Evolutionary conservation across 2,797 vertebrate species (phyloP).

Genomic region (Hydrolagus colliei): DNA sequence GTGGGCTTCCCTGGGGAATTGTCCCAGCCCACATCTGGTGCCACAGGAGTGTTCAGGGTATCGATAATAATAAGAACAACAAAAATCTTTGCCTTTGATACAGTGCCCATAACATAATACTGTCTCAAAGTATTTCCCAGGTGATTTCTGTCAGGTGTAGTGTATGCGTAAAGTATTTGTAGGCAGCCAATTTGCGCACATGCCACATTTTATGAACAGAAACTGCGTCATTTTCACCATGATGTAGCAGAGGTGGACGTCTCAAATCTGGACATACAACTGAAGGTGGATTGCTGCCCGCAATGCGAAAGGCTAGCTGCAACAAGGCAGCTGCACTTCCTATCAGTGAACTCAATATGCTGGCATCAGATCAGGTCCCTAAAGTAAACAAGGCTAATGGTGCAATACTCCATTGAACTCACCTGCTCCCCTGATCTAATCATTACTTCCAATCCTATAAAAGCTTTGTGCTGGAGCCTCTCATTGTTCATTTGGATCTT

Average conservation of each 20-base stretch:
- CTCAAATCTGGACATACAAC: neutral
- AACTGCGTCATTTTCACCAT: neutral
- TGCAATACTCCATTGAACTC: conserved; percentile 11
- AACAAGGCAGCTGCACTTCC: neutral
- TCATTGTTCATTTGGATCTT: conserved; percentile 23
- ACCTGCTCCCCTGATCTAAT: conserved; percentile 13
- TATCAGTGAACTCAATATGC: neutral
- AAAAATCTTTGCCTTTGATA: too few relatives aligned
- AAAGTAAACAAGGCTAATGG: conserved; percentile 12
- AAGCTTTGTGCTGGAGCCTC: neutral
- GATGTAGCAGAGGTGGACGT: neutral
- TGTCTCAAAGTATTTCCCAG: too few relatives aligned
- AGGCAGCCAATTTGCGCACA: neutral
- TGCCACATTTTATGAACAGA: neutral
- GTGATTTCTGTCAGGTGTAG: too few relatives aligned
- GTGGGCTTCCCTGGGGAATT: too few relatives aligned
- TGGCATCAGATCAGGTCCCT: conserved; percentile 13
- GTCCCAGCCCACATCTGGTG: too few relatives aligned
- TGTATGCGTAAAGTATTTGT: neutral
- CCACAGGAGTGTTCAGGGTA: too few relatives aligned
- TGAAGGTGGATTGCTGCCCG: neutral
- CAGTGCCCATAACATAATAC: too few relatives aligned
- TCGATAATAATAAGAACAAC: too few relatives aligned
- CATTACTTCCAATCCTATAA: conserved; percentile 25
- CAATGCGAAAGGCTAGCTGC: neutral